These are phyloP conservation scores for Ligdia adustata DNA, from an alignment of 2,888 invertebrate species.

Conservation along the genomic window DNA sequence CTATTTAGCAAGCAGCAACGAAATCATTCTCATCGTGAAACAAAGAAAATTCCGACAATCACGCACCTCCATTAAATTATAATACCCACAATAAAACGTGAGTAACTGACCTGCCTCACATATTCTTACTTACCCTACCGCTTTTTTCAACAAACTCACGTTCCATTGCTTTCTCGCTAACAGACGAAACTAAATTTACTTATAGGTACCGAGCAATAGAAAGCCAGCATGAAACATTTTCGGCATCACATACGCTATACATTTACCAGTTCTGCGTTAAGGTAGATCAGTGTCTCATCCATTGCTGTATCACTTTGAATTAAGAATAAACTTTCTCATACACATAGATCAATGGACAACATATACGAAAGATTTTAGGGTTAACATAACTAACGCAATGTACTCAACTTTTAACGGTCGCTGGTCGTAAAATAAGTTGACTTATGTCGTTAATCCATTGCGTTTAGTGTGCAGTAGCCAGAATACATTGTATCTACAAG, in stretches of 20 bases:
- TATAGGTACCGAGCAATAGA: no score
- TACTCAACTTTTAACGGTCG: conserved; percentile 57
- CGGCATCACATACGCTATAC: no score
- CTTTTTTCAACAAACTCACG: neutral
- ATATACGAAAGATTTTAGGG: no score
- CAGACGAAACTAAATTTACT: no score
- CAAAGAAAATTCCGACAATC: conserved; percentile 12
- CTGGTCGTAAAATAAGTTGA: conserved; percentile 62
- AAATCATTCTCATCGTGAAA: conserved; percentile 3
- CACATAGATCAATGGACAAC: no score
- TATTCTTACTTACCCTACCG: conserved; percentile 34
- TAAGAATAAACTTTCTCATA: no score
- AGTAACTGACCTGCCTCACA: conserved; percentile 48
- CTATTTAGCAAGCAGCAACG: no score
- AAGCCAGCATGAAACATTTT: no score
- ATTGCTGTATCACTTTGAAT: conserved; percentile 8
- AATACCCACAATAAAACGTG: conserved; percentile 26
- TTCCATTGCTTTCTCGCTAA: no score
- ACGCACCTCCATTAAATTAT: conserved; percentile 18
- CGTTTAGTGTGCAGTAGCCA: conserved; percentile 54
- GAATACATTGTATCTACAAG: conserved; percentile 60
- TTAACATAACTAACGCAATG: conserved; percentile 38
- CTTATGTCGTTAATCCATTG: conserved; percentile 70
- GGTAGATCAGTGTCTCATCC: neutral
- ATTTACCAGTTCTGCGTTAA: no score